Evolutionary conservation across 1,140 invertebrate species (phyloP).

Genomic region (Hycleus cichorii): DNA sequence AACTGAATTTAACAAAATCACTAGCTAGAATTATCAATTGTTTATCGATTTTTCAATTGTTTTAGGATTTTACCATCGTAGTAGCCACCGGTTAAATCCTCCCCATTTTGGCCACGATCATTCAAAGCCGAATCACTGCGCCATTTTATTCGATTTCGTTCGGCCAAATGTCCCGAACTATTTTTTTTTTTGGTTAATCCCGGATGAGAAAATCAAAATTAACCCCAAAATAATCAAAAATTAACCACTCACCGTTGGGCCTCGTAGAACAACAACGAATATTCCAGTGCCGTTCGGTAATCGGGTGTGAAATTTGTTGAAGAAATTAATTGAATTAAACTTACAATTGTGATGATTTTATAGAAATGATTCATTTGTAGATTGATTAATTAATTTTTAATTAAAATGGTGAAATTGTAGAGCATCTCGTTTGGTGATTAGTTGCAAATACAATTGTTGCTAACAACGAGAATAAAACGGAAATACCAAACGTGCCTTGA

Average conservation of each 20-base stretch:
- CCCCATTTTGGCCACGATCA: conserved; percentile 47
- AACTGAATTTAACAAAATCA: conserved; percentile 59
- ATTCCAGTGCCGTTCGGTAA: conserved; percentile 13
- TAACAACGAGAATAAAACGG: too few relatives aligned
- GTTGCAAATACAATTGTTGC: too few relatives aligned
- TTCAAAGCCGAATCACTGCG: conserved; percentile 51
- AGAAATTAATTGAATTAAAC: too few relatives aligned
- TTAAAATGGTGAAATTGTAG: too few relatives aligned
- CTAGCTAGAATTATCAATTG: conserved; percentile 45
- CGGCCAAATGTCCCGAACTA: conserved; percentile 53
- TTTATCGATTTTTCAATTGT: neutral
- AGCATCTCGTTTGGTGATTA: too few relatives aligned
- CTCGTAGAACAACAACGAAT: conserved; percentile 56
- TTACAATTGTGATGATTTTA: too few relatives aligned
- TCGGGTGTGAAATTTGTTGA: conserved; percentile 2
- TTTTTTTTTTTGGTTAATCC: too few relatives aligned
- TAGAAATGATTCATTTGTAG: too few relatives aligned
- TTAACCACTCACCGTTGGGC: conserved; percentile 41
- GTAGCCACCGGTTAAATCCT: conserved; percentile 59
- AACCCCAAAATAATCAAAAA: too few relatives aligned
- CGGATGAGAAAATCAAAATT: too few relatives aligned
- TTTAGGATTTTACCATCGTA: conserved; percentile 51
- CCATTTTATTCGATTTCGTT: conserved; percentile 51
- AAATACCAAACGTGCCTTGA: too few relatives aligned
- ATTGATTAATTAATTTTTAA: too few relatives aligned